These are phyloP conservation scores for Aplysina aerophoba DNA, from an alignment of 37 sponge, comb jelly and placozoan species.

Conservation along the genomic window DNA sequence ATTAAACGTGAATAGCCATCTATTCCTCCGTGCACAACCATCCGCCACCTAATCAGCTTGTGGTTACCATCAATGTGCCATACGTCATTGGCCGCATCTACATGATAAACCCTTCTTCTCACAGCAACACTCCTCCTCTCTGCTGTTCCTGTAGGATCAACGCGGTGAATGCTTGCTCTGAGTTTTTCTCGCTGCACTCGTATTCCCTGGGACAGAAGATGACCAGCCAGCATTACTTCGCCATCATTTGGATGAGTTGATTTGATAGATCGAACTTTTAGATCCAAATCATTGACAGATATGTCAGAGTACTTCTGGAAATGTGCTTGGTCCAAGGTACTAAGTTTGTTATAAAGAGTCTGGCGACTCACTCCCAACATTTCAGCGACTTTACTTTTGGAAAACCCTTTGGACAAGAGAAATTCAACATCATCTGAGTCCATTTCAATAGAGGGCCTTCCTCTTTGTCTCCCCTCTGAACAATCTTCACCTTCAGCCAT, in stretches of 20 bases:
- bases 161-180: constrained; percentile 16
- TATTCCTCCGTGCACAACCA: constrained; percentile 20
- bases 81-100: neutral
- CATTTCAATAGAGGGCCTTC: neutral
- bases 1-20: constrained; percentile 23
- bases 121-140: constrained; percentile 14
- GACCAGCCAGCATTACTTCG: constrained; percentile 24
- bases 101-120: constrained; percentile 9
- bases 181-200: neutral
- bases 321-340: neutral
- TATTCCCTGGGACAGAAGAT: constrained; percentile 1
- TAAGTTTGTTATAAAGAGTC: neutral
- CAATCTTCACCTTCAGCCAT: too few relatives aligned
- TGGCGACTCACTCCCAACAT: constrained; percentile 13
- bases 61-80: constrained; percentile 35
- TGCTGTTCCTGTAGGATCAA: neutral
- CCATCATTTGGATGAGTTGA: constrained; percentile 49
- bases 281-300: neutral
- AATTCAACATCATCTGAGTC: neutral
- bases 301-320: neutral
- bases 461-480: too few relatives aligned
- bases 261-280: neutral
- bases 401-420: constrained; percentile 9
- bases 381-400: constrained; percentile 3
- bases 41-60: constrained; percentile 21